Evolutionary conservation across 2,888 invertebrate genomes (phyloP).

Genomic region (Xanthostigma xanthostigma): DNA sequence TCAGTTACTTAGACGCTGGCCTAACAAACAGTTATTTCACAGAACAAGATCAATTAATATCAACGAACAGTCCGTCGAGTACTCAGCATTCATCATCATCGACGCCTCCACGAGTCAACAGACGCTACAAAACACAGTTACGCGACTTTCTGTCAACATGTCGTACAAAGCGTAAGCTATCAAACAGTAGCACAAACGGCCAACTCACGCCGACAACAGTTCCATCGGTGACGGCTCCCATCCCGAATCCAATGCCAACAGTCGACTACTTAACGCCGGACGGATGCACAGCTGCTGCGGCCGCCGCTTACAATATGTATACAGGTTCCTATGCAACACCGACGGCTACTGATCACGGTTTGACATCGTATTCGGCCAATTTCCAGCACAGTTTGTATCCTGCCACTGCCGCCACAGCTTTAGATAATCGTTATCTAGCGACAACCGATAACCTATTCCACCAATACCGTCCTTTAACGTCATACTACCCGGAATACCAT

Average conservation of each 20-base stretch:
- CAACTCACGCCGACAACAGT: conserved; percentile 28
- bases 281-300: conserved; percentile 44
- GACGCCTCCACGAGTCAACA: conserved; percentile 66
- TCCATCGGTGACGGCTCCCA: conserved; percentile 38
- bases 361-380: conserved; percentile 46
- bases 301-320: conserved; percentile 72
- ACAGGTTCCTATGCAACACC: conserved; percentile 63
- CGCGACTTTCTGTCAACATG: conserved; percentile 87
- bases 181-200: conserved; percentile 23
- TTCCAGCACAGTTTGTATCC: conserved; percentile 46
- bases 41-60: conserved; percentile 62
- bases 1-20: conserved; percentile 90
- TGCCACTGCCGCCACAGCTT: conserved; percentile 31
- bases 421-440: conserved; percentile 48
- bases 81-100: conserved; percentile 37
- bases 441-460: conserved; percentile 76
- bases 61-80: conserved; percentile 40
- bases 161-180: conserved; percentile 59
- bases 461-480: conserved; percentile 75
- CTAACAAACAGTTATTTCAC: conserved; percentile 83
- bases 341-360: conserved; percentile 43
- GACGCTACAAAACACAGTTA: conserved; percentile 86
- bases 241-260: conserved; percentile 35
- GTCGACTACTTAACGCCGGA: conserved; percentile 56
- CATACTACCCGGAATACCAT: conserved; percentile 65